phyloP scores from a whole-genome alignment of 2,113 vertebrate genomes.

The Orcinus orca region DNA sequence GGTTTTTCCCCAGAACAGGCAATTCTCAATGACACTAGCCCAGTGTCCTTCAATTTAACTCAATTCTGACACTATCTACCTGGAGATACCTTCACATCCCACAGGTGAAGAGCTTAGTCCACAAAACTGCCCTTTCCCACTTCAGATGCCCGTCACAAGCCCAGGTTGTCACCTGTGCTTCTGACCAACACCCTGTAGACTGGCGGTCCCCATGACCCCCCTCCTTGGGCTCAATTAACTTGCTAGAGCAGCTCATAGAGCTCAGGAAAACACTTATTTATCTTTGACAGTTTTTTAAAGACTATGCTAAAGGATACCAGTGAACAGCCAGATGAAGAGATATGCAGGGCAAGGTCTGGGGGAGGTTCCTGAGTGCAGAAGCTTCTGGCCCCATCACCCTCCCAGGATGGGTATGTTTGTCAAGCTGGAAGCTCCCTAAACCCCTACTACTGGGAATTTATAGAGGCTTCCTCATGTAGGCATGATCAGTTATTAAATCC shows the following conservation, averaged over 20 bases:
- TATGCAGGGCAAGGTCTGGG: background rate
- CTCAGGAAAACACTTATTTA: background rate
- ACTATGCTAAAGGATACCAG: background rate
- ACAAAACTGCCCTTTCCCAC: background rate
- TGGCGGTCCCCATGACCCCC: background rate
- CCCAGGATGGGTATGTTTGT: background rate
- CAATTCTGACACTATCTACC: background rate
- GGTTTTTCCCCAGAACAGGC: background rate
- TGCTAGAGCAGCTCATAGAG: background rate
- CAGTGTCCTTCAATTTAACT: background rate
- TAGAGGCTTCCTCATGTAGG: background rate
- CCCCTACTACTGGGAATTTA: background rate
- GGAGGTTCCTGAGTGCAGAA: background rate
- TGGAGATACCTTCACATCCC: background rate
- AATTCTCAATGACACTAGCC: background rate
- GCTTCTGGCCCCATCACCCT: background rate
- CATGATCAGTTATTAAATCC: background rate
- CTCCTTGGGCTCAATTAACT: background rate
- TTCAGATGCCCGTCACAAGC: background rate
- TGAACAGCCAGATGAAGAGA: background rate
- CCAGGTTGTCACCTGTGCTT: background rate
- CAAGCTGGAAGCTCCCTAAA: background rate
- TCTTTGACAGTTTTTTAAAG: background rate
- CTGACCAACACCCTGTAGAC: accelerated
- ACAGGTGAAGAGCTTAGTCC: background rate